These are phyloP conservation scores for Galagoides demidoff DNA, from an alignment of 2,797 vertebrate species.

Conservation along the genomic window DNA sequence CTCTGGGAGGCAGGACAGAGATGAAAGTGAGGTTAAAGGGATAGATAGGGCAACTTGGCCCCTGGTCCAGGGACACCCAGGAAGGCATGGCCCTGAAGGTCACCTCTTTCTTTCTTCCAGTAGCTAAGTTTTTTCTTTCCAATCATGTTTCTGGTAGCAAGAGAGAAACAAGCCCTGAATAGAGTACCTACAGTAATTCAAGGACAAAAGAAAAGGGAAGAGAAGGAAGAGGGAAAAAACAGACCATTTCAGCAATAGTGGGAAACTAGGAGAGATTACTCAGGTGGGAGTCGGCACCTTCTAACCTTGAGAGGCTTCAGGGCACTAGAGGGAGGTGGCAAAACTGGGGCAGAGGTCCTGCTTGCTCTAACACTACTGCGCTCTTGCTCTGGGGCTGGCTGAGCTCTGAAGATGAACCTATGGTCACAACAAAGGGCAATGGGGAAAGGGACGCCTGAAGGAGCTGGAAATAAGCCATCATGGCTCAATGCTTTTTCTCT, in stretches of 20 bases:
- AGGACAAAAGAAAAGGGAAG: background rate
- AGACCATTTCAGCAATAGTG: background rate
- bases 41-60: background rate
- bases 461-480: background rate
- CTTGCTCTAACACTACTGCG: background rate
- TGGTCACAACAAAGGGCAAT: background rate
- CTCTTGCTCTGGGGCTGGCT: background rate
- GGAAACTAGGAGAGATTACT: background rate
- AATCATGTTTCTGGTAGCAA: background rate
- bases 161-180: background rate
- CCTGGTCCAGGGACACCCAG: background rate
- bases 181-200: background rate
- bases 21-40: background rate
- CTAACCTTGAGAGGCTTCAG: background rate
- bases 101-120: background rate
- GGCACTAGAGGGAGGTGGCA: background rate
- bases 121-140: constrained; percentile 17
- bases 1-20: background rate
- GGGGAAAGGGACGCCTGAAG: background rate
- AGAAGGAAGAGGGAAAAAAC: background rate
- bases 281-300: background rate
- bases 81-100: background rate
- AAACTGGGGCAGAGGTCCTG: background rate
- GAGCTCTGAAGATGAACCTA: background rate
- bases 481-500: background rate